Conservation (phyloP, 2,888 invertebrate species). For the Malachius bipustulatus region DNA sequence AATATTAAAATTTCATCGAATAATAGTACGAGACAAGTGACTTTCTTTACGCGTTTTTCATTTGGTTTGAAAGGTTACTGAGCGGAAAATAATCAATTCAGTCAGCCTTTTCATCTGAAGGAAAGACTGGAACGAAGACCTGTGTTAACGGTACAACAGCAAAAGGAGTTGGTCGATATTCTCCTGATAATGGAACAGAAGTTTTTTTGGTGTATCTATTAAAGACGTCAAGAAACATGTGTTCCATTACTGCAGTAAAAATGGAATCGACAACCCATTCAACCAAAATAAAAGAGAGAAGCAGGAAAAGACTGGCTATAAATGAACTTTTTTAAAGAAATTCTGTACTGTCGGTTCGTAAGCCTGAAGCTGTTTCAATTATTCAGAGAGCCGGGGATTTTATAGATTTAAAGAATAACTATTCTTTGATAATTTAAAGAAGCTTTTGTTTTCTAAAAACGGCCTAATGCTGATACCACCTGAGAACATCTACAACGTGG, state of each 20-base stretch:
- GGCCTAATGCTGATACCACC: conserved; percentile 6
- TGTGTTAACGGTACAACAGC: neutral
- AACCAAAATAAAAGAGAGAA: conserved; percentile 1
- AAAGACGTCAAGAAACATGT: conserved; percentile 1
- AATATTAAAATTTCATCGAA: too few species aligned
- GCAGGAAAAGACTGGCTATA: conserved; percentile 5
- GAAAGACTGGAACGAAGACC: neutral
- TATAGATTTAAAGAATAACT: conserved; percentile 6
- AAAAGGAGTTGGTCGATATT: neutral
- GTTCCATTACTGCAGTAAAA: conserved; percentile 1
- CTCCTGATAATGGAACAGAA: neutral
- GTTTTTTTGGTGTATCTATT: neutral
- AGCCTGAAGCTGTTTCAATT: conserved; percentile 7
- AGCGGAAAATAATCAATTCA: too few species aligned
- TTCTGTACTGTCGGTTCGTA: conserved; percentile 4
- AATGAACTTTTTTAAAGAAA: conserved; percentile 7
- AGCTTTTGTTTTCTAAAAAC: conserved; percentile 3
- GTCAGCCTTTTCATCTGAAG: too few species aligned
- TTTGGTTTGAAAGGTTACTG: too few species aligned
- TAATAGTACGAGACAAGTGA: too few species aligned
- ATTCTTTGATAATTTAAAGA: conserved; percentile 1
- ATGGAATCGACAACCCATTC: conserved; percentile 1
- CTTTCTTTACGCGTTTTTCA: too few species aligned
- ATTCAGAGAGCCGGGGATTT: conserved; percentile 7
- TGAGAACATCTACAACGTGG: conserved; percentile 10